phyloP scores from a whole-genome alignment of 1,140 invertebrate species.

The Musca vetustissima region DNA sequence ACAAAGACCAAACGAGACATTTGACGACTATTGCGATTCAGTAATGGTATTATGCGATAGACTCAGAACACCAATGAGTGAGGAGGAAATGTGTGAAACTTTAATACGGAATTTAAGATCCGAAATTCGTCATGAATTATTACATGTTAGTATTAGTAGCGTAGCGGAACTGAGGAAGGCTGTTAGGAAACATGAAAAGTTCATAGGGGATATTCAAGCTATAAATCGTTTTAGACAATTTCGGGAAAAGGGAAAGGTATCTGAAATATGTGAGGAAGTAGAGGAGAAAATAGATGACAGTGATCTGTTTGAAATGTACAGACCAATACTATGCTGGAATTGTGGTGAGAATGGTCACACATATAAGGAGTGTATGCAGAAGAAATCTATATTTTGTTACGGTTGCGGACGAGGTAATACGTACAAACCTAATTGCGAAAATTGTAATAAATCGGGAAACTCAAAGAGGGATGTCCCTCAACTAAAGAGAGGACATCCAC shows the following conservation, averaged over 20 bases:
- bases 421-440: neutral
- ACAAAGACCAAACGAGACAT: neutral
- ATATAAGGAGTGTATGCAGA: neutral
- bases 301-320: neutral
- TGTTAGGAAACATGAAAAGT: constrained; percentile 1
- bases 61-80: neutral
- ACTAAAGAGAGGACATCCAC: neutral
- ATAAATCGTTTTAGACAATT: neutral
- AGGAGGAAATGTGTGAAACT: neutral
- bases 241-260: neutral
- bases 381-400: neutral
- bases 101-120: neutral
- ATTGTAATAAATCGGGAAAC: neutral
- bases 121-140: neutral
- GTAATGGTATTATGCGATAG: neutral
- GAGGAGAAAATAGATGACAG: neutral
- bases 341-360: neutral
- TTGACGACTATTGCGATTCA: neutral
- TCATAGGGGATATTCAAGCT: neutral
- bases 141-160: neutral
- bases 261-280: neutral
- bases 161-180: neutral
- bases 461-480: neutral
- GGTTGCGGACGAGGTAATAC: neutral
- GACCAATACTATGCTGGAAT: neutral